phyloP scores from a whole-genome alignment of 2,113 vertebrate species.

The Actenoides hombroni region DNA sequence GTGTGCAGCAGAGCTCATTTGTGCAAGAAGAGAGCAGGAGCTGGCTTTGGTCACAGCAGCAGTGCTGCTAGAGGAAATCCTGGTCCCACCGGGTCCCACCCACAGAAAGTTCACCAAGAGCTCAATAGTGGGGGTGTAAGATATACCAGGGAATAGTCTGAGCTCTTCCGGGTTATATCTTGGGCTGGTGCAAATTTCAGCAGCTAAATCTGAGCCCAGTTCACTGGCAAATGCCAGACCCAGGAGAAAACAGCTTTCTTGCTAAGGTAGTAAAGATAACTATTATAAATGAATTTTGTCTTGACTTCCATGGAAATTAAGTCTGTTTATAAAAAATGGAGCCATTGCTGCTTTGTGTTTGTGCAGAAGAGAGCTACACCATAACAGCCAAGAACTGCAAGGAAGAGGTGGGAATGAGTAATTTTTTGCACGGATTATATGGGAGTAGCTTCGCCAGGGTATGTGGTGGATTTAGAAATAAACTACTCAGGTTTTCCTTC shows the following conservation, averaged over 20 bases:
- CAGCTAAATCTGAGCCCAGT: neutral
- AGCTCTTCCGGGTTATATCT: neutral
- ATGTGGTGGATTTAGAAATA: neutral
- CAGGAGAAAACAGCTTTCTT: neutral
- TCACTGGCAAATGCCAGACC: neutral
- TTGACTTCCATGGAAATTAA: neutral
- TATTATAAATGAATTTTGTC: neutral
- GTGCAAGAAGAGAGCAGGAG: neutral
- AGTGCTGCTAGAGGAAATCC: neutral
- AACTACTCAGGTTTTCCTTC: neutral
- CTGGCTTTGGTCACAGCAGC: accelerated
- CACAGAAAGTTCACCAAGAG: neutral
- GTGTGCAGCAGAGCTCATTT: neutral
- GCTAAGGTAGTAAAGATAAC: neutral
- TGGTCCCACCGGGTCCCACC: accelerated
- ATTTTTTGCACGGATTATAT: neutral
- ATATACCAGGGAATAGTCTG: neutral
- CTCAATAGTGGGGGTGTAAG: neutral
- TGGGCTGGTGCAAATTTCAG: neutral
- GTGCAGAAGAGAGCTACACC: neutral
- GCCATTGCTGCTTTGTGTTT: neutral
- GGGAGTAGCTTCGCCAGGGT: neutral
- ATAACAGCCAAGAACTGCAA: neutral
- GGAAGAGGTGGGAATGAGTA: neutral
- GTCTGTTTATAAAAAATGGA: neutral